Conservation (phyloP, 2,113 vertebrate species). For the human region GRCh38 chr2:160103001-160103500, state of each 20-base stretch:
- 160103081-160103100: background rate
- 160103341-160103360: background rate
- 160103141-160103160: background rate
- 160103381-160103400: background rate
- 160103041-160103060: background rate
- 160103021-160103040: background rate
- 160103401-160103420: background rate
- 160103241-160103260: background rate
- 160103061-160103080: background rate
- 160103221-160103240: slow-evolving; percentile 27
- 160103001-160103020: background rate
- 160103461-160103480: background rate
- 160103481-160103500: background rate
- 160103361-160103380: background rate
- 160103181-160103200: background rate
- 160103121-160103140: background rate
- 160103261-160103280: background rate
- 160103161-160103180: background rate
- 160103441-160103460: background rate
- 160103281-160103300: background rate
- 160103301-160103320: background rate
- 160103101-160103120: background rate
- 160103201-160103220: background rate
- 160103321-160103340: background rate
- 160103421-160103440: background rate